A percentile compares a stretch with the other conserved stretches of the same genome.
phyloP scores from a whole-genome alignment of 2,113 vertebrate genomes.

The Dinomys branickii region DNA sequence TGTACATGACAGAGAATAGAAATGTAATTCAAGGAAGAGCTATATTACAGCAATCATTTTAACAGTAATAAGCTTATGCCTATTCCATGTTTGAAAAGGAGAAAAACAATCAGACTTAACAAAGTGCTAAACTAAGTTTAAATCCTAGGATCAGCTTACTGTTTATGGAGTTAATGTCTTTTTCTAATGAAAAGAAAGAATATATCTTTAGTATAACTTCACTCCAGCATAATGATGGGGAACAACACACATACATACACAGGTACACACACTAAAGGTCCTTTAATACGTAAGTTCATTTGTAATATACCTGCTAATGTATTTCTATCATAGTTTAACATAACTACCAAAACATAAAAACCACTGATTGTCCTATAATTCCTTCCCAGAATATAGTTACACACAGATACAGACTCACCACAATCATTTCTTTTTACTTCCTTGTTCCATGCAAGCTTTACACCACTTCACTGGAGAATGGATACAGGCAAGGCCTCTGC shows the following conservation, averaged over 20 bases:
- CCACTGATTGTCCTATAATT: neutral
- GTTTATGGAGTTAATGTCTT: neutral
- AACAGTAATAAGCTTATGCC: neutral
- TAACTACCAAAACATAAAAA: neutral
- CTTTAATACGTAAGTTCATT: neutral
- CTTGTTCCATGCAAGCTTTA: neutral
- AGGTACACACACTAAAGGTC: neutral
- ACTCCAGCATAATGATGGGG: neutral
- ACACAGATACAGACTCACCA: neutral
- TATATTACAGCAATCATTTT: neutral
- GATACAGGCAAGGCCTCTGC: neutral
- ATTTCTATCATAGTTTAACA: neutral
- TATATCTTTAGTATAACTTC: neutral
- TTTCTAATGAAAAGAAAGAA: conserved; percentile 28
- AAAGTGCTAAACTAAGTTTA: neutral
- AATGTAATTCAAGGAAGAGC: conserved; percentile 11
- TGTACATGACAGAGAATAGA: neutral
- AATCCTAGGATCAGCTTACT: neutral
- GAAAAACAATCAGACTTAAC: neutral
- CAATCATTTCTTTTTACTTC: neutral
- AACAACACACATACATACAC: neutral
- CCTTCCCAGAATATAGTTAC: neutral
- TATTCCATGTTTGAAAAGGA: neutral
- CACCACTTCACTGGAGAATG: neutral
- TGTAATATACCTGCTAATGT: neutral